Evolutionary conservation across 2,113 vertebrate genomes (phyloP), one percentile per base, ranked within the genome.

Genomic region (Podocnemis expansa): DNA sequence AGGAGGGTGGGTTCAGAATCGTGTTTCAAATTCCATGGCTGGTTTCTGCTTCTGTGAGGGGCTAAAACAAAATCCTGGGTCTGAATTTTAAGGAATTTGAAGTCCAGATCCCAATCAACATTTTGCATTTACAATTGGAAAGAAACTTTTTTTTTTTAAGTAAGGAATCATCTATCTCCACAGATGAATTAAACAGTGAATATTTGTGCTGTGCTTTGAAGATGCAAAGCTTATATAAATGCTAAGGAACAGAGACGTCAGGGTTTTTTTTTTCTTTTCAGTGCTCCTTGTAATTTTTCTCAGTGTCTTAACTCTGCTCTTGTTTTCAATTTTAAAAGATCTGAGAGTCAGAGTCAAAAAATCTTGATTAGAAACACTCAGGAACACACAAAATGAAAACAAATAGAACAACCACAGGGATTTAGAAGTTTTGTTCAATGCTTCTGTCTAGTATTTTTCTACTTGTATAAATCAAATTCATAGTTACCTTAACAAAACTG

Each of bases 11-110:
- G 84, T 93, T 80, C 91, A 84, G 60, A 76, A 70, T n/a, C 43
- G 80, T 31, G 0, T 27, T 49, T 29, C 82, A 93, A 85, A 93
- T 84, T 88, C 56, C 84, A 70, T 4, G 0, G 73, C 84, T 79
- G 17, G 52, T 76, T 93, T 92, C 92, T 91, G 84, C 86, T 87
- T 93, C 94, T 87, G 79, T n/a, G 84, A 78, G 21, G 88, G 80
- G 63, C 79, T 94, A 78, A 85, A 70, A 34, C 13, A 1, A 89
- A 85, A 45, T 24, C 51, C 89, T 63, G 75, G 63, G 54, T 85
- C 41, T 43, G 85, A 82, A 41, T 1, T 1, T 6, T 49, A 0
- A 1, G 60, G 87, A 54, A 89, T 56, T 89, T 76, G 16, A 51
- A 86, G 38, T 43, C 12, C 24, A 43, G 2, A 4, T 76, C 41